Conservation (phyloP, 2,888 invertebrate species). For the Drepana falcataria region DNA sequence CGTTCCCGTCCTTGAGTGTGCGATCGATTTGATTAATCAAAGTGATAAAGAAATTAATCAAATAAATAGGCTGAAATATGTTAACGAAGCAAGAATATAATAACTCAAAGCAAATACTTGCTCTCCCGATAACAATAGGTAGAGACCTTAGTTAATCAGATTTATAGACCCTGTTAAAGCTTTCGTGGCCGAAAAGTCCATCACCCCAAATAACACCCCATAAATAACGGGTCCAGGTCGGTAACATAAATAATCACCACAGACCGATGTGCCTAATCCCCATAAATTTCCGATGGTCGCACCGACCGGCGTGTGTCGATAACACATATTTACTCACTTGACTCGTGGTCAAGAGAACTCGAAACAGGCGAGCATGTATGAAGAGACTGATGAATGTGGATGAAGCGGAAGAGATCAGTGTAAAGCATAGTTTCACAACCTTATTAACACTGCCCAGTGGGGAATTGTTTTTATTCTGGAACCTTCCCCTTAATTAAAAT, state of each 20-base stretch:
- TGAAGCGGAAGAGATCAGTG: too few species aligned
- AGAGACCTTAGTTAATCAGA: not conserved
- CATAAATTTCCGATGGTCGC: constrained; percentile 44
- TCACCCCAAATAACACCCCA: constrained; percentile 5
- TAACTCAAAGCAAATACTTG: not conserved
- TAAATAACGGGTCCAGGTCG: constrained; percentile 5
- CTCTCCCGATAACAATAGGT: not conserved
- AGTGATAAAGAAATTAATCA: too few species aligned
- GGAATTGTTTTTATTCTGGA: too few species aligned
- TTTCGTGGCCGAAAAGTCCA: not conserved
- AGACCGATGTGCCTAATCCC: constrained; percentile 35
- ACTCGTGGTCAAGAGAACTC: not conserved
- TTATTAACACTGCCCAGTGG: too few species aligned
- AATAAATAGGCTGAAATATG: too few species aligned
- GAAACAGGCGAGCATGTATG: not conserved
- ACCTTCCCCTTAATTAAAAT: too few species aligned
- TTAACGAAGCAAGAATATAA: too few species aligned
- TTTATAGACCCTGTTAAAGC: not conserved
- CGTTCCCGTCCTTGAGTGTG: too few species aligned
- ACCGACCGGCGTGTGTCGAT: constrained; percentile 28
- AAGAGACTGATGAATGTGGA: not conserved
- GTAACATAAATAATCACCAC: constrained; percentile 22
- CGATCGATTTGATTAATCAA: too few species aligned
- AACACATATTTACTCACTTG: constrained; percentile 35
- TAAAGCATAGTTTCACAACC: too few species aligned